Percentiles rank a stretch among this genome's conserved stretches.
Evolutionary conservation across 2,797 vertebrate species (phyloP).

Genomic region (Martes flavigula): DNA sequence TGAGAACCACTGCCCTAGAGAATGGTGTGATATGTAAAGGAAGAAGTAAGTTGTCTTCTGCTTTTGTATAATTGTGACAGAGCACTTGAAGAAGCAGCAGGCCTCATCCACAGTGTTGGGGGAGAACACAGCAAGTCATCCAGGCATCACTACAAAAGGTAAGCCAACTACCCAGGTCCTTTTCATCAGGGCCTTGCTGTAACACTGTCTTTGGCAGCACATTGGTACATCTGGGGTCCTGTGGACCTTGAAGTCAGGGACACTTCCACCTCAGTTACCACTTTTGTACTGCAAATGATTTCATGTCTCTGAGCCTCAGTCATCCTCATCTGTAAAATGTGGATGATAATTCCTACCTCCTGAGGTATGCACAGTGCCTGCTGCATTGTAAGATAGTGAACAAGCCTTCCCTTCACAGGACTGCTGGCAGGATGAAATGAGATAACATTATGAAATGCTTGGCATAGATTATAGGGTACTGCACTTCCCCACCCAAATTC

Average conservation of each 20-base stretch:
- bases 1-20: slow-evolving; percentile 5
- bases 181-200: background rate
- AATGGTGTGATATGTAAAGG: background rate
- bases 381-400: background rate
- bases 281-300: background rate
- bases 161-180: slow-evolving; percentile 1
- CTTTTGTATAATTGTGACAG: slow-evolving; percentile 77
- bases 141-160: slow-evolving; percentile 30
- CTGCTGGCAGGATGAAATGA: slow-evolving; percentile 9
- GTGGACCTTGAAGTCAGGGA: background rate
- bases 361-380: background rate
- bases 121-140: slow-evolving; percentile 21
- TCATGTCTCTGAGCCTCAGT: background rate
- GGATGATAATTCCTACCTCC: background rate
- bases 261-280: background rate
- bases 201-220: background rate
- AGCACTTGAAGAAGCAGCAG: slow-evolving; percentile 79
- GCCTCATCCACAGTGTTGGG: background rate
- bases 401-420: slow-evolving; percentile 40
- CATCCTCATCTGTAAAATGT: background rate
- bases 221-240: background rate
- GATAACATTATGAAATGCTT: slow-evolving; percentile 55
- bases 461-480: slow-evolving; percentile 17
- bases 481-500: slow-evolving; percentile 34
- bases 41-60: slow-evolving; percentile 27